Percentiles rank a stretch among this genome's conserved stretches.
Evolutionary conservation across 37 sponge, comb jelly and placozoan species (phyloP).

Genomic region (Eunapius fragilis): DNA sequence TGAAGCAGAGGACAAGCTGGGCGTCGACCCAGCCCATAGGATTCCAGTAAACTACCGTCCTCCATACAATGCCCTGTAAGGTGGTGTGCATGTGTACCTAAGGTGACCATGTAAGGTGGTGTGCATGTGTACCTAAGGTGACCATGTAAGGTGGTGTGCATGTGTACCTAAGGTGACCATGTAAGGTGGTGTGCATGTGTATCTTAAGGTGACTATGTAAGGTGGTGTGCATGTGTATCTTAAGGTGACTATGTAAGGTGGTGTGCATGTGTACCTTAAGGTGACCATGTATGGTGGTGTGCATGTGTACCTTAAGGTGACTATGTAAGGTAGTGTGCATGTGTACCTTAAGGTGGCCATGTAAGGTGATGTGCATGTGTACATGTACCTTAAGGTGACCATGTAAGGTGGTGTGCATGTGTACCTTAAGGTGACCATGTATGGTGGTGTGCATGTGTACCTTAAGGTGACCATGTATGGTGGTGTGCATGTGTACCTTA

Average conservation of each 20-base stretch:
- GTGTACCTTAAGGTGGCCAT: background rate
- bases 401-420: background rate
- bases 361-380: too few relatives aligned
- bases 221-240: background rate
- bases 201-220: background rate
- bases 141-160: background rate
- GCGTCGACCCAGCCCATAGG: constrained; percentile 41
- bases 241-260: background rate
- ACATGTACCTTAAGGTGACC: background rate
- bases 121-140: background rate
- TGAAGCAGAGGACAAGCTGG: constrained; percentile 72
- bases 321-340: background rate
- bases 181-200: background rate
- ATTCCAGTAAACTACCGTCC: constrained; percentile 67
- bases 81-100: background rate
- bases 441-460: background rate
- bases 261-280: background rate
- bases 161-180: background rate
- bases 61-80: constrained; percentile 60
- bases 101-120: background rate
- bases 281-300: background rate
- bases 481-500: background rate
- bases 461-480: background rate
- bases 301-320: background rate
- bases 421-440: background rate